phyloP scores from a whole-genome alignment of 1,140 invertebrate genomes.

The Lepidurus apus region DNA sequence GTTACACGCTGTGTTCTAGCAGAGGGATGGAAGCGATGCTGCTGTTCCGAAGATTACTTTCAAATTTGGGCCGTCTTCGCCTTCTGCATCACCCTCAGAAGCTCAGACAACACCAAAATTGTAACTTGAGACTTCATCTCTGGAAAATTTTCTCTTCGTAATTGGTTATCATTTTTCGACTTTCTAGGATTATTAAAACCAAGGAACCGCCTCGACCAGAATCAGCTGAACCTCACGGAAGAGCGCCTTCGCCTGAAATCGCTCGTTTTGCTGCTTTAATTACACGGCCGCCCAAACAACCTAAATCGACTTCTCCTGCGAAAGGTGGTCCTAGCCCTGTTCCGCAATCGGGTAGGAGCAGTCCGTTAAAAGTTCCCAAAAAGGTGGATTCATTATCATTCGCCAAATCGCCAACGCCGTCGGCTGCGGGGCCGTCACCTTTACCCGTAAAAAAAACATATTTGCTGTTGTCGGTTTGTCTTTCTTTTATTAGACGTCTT shows the following conservation, averaged over 20 bases:
- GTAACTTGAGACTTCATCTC: conserved; percentile 43
- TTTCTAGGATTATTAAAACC: conserved; percentile 25
- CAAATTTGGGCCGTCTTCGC: conserved; percentile 57
- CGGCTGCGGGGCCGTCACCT: conserved; percentile 22
- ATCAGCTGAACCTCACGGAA: conserved; percentile 38
- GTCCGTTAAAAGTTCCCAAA: conserved; percentile 30
- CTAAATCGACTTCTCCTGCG: conserved; percentile 34
- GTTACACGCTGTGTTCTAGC: conserved; percentile 25
- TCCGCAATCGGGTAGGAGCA: conserved; percentile 20
- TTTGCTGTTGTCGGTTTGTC: neutral
- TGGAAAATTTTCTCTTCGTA: conserved; percentile 25
- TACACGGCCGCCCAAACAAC: conserved; percentile 46
- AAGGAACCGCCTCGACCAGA: neutral
- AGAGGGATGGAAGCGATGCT: conserved; percentile 35
- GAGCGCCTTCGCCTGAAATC: conserved; percentile 68
- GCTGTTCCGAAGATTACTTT: conserved; percentile 70
- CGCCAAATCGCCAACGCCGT: conserved; percentile 28
- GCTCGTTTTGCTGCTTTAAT: conserved; percentile 73
- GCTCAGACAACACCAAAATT: conserved; percentile 59
- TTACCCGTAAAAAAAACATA: neutral
- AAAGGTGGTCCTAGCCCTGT: conserved; percentile 33
- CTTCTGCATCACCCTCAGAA: conserved; percentile 45
- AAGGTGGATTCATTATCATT: neutral
- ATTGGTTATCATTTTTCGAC: conserved; percentile 33
- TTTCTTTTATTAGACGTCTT: neutral